Base-by-base conservation (phyloP, 2,888 invertebrate species). In the Lathronympha strigana region DNA sequence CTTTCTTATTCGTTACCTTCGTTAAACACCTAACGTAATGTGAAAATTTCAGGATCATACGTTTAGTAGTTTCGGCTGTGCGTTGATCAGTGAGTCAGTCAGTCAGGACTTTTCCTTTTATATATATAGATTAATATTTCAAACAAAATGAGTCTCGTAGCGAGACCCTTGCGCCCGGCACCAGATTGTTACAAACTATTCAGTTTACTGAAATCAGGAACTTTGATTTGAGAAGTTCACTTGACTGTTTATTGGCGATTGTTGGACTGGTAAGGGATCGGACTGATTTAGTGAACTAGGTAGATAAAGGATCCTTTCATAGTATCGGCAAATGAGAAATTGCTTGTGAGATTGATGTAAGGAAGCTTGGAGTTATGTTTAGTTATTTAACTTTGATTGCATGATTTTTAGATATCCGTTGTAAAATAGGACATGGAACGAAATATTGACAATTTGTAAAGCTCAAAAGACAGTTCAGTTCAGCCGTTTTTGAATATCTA, bases 181-280 rank as follows among this genome's bases (percentile, higher is more conserved):
- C 55, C 74, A 69, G 68, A 77, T 72, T 77, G 79, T 80, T 80
- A 64, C 64, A 66, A 80, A 80, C 80, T 80, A 79, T 80, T 78
- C 71, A 71, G 74, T 76, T 80, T 76, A 76, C 73, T 71, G 71
- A 75, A 74, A 77, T 77, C 72, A 74, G 73, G 73, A 73, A 74
- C 72, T 71, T 64, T 53, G 64, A 64, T 64, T 64, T 64, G 53
- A 66, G 66, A 66, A 66, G 66, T 66, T 66, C 66, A 54, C 66
- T 53, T 54, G 28, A 47, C 60, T 61, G 61, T 66, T 66, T 66
- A 66, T 66, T 66, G 66, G 31, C 60, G 66, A 61, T 61, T 66
- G 66, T 66, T 51, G 58, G 49, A 60, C 47, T 66, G 66, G 61
- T 40, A 61, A 53, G 45, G 64, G 60, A 62, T 57, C 50, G 51